Evolutionary conservation across 2,888 invertebrate species (phyloP).

Genomic region (Aplocera efformata): DNA sequence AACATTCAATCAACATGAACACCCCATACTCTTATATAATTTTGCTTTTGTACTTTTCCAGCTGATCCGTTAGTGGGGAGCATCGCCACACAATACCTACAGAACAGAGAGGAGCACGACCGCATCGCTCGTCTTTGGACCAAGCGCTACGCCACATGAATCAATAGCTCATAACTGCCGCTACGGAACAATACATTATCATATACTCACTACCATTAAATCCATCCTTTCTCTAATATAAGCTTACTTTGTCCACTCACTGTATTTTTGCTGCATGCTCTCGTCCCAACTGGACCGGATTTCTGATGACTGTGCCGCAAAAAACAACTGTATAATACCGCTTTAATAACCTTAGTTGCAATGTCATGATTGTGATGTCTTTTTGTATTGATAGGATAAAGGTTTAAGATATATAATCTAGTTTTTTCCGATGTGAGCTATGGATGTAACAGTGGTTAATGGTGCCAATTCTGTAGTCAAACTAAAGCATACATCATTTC

Average conservation of each 20-base stretch:
- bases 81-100: conserved; percentile 98
- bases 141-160: conserved; percentile 97
- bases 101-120: conserved; percentile 98
- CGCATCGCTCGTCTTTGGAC: conserved; percentile 99
- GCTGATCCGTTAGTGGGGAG: conserved; percentile 98
- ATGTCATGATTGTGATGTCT: conserved; percentile 58
- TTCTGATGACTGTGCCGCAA: conserved; percentile 24
- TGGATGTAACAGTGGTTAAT: conserved; percentile 47
- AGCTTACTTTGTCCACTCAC: conserved; percentile 39
- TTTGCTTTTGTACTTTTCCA: conserved; percentile 55
- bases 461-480: too few relatives aligned
- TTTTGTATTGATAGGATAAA: conserved; percentile 49
- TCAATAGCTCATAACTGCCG: too few relatives aligned
- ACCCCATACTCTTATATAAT: too few relatives aligned
- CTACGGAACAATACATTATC: conserved; percentile 53
- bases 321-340: conserved; percentile 44
- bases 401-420: conserved; percentile 21
- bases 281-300: conserved; percentile 23
- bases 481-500: too few relatives aligned
- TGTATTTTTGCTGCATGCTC: conserved; percentile 37
- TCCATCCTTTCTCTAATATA: conserved; percentile 69
- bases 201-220: conserved; percentile 66
- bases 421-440: conserved; percentile 23
- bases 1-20: too few relatives aligned
- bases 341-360: conserved; percentile 65